phyloP scores from a whole-genome alignment of 2,888 invertebrate species.

The Tenodera sinensis region DNA sequence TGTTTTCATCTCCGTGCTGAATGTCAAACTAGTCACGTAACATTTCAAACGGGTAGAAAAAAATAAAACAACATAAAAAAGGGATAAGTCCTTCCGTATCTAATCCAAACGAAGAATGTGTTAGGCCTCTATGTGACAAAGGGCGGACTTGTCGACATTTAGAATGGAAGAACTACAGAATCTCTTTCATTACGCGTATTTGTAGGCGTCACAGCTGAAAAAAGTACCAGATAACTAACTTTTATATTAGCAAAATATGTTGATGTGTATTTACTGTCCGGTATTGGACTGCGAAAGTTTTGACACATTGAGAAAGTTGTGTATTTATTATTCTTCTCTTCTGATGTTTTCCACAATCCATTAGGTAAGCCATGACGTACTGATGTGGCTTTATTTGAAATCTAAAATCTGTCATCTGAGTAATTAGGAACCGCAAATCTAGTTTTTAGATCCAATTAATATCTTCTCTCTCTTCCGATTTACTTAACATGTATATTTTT shows the following conservation, averaged over 20 bases:
- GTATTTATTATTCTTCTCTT: neutral
- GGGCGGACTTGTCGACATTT: neutral
- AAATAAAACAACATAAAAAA: neutral
- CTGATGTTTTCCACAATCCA: neutral
- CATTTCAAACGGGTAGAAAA: neutral
- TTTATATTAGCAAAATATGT: neutral
- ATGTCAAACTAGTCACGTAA: slow-evolving; percentile 8
- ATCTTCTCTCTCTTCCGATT: neutral
- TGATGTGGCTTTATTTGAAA: neutral
- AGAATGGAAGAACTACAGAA: neutral
- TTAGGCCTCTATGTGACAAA: neutral
- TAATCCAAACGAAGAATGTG: neutral
- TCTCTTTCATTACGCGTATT: neutral
- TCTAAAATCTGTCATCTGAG: neutral
- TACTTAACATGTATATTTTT: no score
- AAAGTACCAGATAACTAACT: neutral
- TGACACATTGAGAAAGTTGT: neutral
- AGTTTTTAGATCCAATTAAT: neutral
- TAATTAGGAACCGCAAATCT: neutral
- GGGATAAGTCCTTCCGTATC: neutral
- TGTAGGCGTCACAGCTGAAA: neutral
- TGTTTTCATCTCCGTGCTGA: neutral
- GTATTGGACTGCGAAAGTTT: neutral
- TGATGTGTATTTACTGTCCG: neutral
- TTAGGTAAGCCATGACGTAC: neutral